A percentile compares a stretch with the other conserved stretches of the same genome.
Conservation (phyloP, 2,113 vertebrate species). For the Protobothrops flavoviridis region DNA sequence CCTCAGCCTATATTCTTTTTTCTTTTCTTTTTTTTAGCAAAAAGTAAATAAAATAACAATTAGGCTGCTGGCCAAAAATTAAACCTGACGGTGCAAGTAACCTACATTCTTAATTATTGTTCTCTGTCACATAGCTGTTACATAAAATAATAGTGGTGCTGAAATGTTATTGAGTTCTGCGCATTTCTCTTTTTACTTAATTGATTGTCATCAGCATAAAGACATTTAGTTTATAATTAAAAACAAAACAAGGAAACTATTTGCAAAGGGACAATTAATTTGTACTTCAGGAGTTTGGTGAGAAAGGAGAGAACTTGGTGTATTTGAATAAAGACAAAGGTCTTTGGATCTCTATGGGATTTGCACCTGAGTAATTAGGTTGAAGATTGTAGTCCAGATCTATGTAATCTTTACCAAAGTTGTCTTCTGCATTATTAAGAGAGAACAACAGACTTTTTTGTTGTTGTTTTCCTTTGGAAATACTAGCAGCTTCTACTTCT, state of each 20-base stretch:
- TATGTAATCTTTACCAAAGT: neutral
- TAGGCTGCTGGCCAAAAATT: neutral
- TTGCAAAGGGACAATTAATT: neutral
- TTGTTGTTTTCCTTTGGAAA: constrained; percentile 4
- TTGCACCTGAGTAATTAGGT: neutral
- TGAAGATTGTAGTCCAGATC: neutral
- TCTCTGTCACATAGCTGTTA: neutral
- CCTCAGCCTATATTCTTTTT: neutral
- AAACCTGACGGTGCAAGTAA: neutral
- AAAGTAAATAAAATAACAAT: neutral
- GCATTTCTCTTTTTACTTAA: neutral
- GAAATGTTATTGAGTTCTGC: neutral
- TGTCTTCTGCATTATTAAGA: neutral
- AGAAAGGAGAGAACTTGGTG: neutral
- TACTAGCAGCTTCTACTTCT: neutral
- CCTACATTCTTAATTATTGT: neutral
- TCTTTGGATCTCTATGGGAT: too few relatives aligned
- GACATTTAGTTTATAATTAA: neutral
- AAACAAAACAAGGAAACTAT: constrained; percentile 1
- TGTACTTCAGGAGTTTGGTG: neutral
- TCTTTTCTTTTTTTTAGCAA: neutral
- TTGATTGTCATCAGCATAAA: neutral
- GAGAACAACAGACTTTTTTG: neutral
- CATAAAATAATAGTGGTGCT: neutral
- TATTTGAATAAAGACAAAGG: neutral